These are phyloP conservation scores for Dufourea novaeangliae DNA, from an alignment of 1,140 invertebrate genomes.

Conservation along the genomic window DNA sequence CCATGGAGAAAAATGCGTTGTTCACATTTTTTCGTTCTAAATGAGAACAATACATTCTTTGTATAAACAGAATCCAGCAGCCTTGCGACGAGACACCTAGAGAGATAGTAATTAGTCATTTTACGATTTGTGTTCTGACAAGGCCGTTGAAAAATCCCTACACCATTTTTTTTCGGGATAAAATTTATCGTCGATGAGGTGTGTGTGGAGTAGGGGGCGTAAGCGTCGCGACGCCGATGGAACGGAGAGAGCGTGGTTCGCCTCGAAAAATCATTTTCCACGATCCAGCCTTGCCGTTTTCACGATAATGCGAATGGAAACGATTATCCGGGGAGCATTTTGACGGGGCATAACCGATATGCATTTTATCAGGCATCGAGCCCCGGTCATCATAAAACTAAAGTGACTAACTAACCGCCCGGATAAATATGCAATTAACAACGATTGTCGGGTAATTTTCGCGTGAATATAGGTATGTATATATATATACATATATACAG, in stretches of 20 bases:
- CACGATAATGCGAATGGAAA: slow-evolving; percentile 55
- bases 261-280: slow-evolving; percentile 51
- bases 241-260: not conserved
- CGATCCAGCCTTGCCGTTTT: slow-evolving; percentile 43
- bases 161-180: slow-evolving; percentile 21
- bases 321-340: slow-evolving; percentile 52
- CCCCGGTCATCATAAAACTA: slow-evolving; percentile 54
- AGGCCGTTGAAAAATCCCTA: slow-evolving; percentile 14
- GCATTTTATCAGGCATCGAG: slow-evolving; percentile 45
- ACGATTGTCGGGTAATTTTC: slow-evolving; percentile 62
- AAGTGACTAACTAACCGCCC: slow-evolving; percentile 55
- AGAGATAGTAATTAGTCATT: slow-evolving; percentile 51
- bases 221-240: not conserved
- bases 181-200: slow-evolving; percentile 43
- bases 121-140: slow-evolving; percentile 16
- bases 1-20: not conserved
- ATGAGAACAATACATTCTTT: slow-evolving; percentile 45
- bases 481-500: no score
- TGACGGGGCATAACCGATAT: slow-evolving; percentile 21
- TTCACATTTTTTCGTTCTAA: slow-evolving; percentile 7
- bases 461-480: slow-evolving; percentile 66
- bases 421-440: slow-evolving; percentile 64
- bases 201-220: not conserved
- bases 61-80: slow-evolving; percentile 12
- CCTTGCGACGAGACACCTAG: slow-evolving; percentile 12